A percentile compares a stretch with the other conserved stretches of the same genome.
Conservation (phyloP, 2,888 invertebrate species). For the Bedellia somnulentella region DNA sequence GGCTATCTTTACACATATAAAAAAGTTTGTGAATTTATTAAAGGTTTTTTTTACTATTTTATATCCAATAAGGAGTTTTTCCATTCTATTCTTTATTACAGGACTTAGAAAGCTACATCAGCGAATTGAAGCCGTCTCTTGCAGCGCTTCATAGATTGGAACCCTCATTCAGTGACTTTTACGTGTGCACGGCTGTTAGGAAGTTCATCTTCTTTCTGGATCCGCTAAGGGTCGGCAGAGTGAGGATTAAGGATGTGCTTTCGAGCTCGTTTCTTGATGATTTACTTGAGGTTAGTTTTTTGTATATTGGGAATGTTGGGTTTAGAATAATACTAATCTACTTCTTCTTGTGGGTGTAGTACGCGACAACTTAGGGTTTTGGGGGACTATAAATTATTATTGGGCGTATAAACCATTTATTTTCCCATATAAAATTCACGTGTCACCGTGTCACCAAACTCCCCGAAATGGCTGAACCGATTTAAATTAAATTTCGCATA, state of each 20-base stretch:
- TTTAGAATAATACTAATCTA: neutral
- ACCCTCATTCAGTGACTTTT: constrained; percentile 93
- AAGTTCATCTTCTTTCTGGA: constrained; percentile 97
- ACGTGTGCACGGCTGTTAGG: constrained; percentile 92
- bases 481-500: no score
- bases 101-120: constrained; percentile 94
- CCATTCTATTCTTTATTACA: constrained; percentile 28
- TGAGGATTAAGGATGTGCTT: constrained; percentile 88
- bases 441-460: no score
- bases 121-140: constrained; percentile 89
- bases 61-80: no score
- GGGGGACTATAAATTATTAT: no score
- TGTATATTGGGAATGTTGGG: neutral
- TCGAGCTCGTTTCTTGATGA: constrained; percentile 92
- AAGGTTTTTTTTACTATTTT: no score
- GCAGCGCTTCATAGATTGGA: constrained; percentile 89
- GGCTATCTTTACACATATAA: no score
- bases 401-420: no score
- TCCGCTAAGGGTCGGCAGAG: constrained; percentile 82
- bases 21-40: no score
- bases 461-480: no score
- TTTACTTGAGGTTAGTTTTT: constrained; percentile 69
- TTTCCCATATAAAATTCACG: no score
- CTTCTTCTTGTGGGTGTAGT: no score
- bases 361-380: no score